Base-by-base conservation (phyloP, 2,888 invertebrate genomes). In the Cataglyphis albicans region DNA sequence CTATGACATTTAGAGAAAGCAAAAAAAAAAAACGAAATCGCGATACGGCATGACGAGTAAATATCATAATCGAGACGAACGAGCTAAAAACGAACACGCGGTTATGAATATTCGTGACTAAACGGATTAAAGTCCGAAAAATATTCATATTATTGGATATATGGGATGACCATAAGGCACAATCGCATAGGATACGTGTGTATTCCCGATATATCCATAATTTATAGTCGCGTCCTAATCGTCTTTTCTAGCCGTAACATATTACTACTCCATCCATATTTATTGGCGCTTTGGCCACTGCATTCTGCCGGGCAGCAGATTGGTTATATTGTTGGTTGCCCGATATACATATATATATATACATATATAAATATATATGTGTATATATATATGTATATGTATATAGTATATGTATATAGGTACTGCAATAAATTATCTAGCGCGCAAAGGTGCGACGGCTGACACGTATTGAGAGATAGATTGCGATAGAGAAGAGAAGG, bases 211-310 rank as follows among this genome's bases (percentile, higher is more conserved):
- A 72, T 83, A 85, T 86, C 67, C 75, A 63, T 70, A 89, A 89
- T 89, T 89, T 87, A 89, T 89, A 78, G 86, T 48, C 82, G 64
- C 65, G 67, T 68, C 70, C 88, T 89, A 89, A 89, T 89, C 89
- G 90, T 90, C 83, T 86, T 85, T 81, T 83, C 83, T 76, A 73
- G 75, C 70, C 82, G 88, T 89, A 89, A 89, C 89, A 88, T 89
- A 89, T 89, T 86, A 88, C 89, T 84, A 88, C 84, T 88, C 89
- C 85, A 86, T 85, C 88, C 86, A 86, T 89, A 89, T 89, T 89
- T 89, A 89, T 89, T 85, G 89, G 84, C 57, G 78, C 80, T 57
- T 74, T 81, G 80, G 68, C n/a, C 74, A 76, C 81, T 70, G 85
- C 65, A 89, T 86, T 84, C 88, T 85, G 76, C 65, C 76, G 74